Evolutionary conservation across 2,113 vertebrate genomes (phyloP), one percentile per base, ranked within the genome.

Genomic region (Diphyllodes magnificus): DNA sequence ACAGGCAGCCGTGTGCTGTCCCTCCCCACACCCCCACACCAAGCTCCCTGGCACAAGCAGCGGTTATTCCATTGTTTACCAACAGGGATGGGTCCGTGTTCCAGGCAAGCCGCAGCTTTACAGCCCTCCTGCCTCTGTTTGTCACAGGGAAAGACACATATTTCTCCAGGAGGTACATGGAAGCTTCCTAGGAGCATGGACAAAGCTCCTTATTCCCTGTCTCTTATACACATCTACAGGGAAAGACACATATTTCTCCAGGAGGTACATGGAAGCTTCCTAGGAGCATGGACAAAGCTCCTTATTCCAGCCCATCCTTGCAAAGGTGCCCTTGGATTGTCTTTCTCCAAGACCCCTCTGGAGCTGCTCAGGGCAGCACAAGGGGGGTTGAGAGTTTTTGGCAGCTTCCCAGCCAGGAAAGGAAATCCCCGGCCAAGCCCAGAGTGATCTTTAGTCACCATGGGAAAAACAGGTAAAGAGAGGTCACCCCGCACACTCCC

Each of bases 1-100:
- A 31, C 30, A 1, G 0, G 7, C 11, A 7, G 9, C 42, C 4
- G 1, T 0, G 10, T 16, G 64, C 39, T 60, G 3, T 22, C 53
- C 39, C 35, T 71, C 20, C 39, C 37, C 45, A 51, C 66, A 11
- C 28, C 2, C 75, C 61, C 70, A 42, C 54, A 0, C 35, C 68
- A 17, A 64, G 24, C 42, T 30, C 8, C n/a, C 30, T 2, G 2
- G 75, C 11, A 3, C 53, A 6, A 6, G 45, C 14, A 0, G 76
- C 2, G 0, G 19, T 75, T 88, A 2, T 14, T 63, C 2, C 1
- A 2, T 64, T 93, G 80, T 96, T 97, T 91, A 30, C 69, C 1
- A 4, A 85, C 44, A 78, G 73, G 94, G 86, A 13, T 50, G 73
- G 61, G 92, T 21, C 39, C 10, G 7, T 2, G 12, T 71, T 79